These are phyloP conservation scores for Lepidocolaptes lacrymiger DNA, from an alignment of 2,797 vertebrate species.

Conservation along the genomic window DNA sequence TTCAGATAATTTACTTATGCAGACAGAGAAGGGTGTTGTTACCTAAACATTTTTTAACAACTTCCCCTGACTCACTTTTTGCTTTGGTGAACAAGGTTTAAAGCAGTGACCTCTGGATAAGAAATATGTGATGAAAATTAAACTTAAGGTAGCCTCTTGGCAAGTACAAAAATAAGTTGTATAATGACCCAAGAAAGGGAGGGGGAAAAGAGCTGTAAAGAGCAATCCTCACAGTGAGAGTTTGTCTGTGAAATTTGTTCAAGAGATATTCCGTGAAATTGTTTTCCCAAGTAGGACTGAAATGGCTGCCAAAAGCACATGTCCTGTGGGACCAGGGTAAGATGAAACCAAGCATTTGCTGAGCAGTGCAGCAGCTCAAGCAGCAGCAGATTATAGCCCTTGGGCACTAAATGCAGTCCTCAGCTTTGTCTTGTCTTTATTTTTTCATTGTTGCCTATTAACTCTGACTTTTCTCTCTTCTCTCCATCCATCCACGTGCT, in stretches of 20 bases:
- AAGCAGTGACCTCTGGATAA: not conserved
- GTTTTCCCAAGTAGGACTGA: not conserved
- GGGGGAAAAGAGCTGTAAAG: not conserved
- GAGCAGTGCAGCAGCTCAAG: not conserved
- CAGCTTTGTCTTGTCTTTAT: not conserved
- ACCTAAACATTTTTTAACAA: not conserved
- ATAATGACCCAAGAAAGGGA: not conserved
- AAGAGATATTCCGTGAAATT: not conserved
- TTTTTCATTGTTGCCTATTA: not conserved
- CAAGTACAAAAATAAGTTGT: not conserved
- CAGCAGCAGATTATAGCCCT: not conserved
- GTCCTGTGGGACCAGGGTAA: not conserved
- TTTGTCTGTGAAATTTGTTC: not conserved
- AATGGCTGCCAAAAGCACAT: not conserved
- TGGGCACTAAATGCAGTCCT: not conserved
- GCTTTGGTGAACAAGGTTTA: not conserved
- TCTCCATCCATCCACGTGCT: not conserved
- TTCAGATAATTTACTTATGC: not conserved
- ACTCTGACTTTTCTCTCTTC: not conserved
- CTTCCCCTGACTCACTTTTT: not conserved
- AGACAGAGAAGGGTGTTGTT: not conserved
- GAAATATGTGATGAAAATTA: not conserved
- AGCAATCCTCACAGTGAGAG: not conserved
- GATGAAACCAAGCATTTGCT: not conserved
- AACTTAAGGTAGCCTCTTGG: not conserved